Percentiles rank a stretch among this genome's conserved stretches.
Conservation (phyloP, 2,888 invertebrate genomes). For the Lasioglossum pauxillum region DNA sequence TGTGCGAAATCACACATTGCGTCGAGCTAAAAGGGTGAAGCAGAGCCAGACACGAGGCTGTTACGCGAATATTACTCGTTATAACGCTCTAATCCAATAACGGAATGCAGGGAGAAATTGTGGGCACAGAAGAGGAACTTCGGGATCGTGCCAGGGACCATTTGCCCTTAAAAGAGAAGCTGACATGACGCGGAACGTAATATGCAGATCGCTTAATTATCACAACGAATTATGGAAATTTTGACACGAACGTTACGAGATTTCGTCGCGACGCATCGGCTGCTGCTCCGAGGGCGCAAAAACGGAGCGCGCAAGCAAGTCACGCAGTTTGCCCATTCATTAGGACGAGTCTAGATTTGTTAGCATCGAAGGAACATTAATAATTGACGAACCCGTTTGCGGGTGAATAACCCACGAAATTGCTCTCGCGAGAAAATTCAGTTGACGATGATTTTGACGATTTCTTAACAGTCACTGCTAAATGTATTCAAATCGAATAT, state of each 20-base stretch:
- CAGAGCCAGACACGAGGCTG: slow-evolving; percentile 50
- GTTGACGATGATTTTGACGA: background rate
- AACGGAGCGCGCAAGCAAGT: slow-evolving; percentile 49
- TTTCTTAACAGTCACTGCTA: background rate
- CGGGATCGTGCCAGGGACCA: slow-evolving; percentile 67
- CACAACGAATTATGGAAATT: slow-evolving; percentile 77
- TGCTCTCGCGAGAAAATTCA: background rate
- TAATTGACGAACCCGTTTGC: slow-evolving; percentile 19
- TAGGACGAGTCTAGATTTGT: slow-evolving; percentile 57
- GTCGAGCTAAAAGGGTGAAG: slow-evolving; percentile 13
- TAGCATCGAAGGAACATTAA: slow-evolving; percentile 31
- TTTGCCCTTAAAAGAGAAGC: slow-evolving; percentile 72
- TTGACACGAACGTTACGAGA: slow-evolving; percentile 69
- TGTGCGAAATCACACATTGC: slow-evolving; percentile 39
- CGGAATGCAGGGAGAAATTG: slow-evolving; percentile 57
- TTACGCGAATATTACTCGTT: slow-evolving; percentile 74
- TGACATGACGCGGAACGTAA: slow-evolving; percentile 66
- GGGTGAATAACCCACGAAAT: slow-evolving; percentile 4
- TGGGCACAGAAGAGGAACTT: slow-evolving; percentile 65
- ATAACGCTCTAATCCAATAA: slow-evolving; percentile 72
- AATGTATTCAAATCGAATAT: background rate
- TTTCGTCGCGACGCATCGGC: slow-evolving; percentile 62
- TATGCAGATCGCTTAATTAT: slow-evolving; percentile 79
- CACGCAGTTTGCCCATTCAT: slow-evolving; percentile 60
- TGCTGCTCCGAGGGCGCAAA: slow-evolving; percentile 39